These are phyloP conservation scores for Elaeidobius kamerunicus DNA, from an alignment of 2,888 invertebrate species.

Conservation along the genomic window DNA sequence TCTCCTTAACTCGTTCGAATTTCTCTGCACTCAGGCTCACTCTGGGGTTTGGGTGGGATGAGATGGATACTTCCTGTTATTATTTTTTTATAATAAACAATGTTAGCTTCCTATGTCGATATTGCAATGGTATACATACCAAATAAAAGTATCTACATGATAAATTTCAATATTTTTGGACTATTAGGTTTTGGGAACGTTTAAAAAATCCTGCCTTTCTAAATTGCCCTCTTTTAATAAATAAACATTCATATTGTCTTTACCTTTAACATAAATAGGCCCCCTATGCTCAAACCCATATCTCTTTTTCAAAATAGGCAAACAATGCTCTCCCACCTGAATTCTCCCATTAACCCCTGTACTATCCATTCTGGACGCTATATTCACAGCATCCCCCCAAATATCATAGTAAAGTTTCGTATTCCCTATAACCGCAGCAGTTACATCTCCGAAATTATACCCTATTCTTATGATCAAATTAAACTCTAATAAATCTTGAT, in stretches of 20 bases:
- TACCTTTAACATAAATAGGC: constrained; percentile 93
- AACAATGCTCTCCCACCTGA: constrained; percentile 76
- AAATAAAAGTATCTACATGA: too few species aligned
- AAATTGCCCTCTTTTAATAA: constrained; percentile 51
- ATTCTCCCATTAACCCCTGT: constrained; percentile 86
- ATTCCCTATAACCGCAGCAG: constrained; percentile 95
- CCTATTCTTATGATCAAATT: constrained; percentile 84
- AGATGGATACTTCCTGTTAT: too few species aligned
- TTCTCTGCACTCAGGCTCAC: too few species aligned
- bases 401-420: constrained; percentile 96
- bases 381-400: constrained; percentile 98
- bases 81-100: too few species aligned
- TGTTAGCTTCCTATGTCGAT: too few species aligned
- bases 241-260: constrained; percentile 92
- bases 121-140: too few species aligned
- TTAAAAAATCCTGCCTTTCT: constrained; percentile 31
- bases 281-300: constrained; percentile 92
- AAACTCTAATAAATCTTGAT: constrained; percentile 86
- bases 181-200: constrained; percentile 30
- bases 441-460: constrained; percentile 92
- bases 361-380: constrained; percentile 95
- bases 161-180: too few species aligned
- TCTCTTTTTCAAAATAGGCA: constrained; percentile 64
- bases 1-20: too few species aligned
- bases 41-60: too few species aligned